A percentile compares a stretch with the other conserved stretches of the same genome.
Conservation (phyloP, 2,888 invertebrate genomes). For the Nephrotoma guestfalica region DNA sequence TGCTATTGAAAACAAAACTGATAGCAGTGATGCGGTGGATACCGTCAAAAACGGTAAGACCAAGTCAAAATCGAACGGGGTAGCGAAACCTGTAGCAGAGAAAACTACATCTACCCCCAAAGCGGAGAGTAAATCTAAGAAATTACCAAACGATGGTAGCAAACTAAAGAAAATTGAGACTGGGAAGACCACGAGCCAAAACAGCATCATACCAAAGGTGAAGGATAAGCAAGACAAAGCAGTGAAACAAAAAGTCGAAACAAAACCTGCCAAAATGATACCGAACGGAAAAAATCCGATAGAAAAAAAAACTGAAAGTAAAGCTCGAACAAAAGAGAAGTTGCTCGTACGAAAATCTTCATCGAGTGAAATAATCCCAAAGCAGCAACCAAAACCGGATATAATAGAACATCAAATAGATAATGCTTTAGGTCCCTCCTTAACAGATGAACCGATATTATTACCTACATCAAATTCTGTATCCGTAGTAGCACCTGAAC, state of each 20-base stretch:
- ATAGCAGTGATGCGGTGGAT: constrained; percentile 5
- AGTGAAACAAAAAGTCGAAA: neutral
- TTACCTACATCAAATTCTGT: neutral
- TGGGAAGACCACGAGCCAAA: neutral
- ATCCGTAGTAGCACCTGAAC: neutral
- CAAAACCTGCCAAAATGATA: neutral
- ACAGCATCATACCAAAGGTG: neutral
- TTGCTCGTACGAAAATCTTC: neutral
- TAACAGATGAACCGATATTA: neutral
- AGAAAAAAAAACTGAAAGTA: neutral
- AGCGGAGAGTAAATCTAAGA: neutral
- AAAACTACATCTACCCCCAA: neutral
- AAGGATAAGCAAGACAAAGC: neutral
- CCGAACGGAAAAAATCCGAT: neutral
- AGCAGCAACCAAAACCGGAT: neutral
- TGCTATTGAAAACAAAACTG: constrained; percentile 48
- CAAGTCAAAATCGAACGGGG: constrained; percentile 8
- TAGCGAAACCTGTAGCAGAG: constrained; percentile 7
- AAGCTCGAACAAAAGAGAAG: neutral
- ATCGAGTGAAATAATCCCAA: neutral
- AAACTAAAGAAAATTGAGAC: neutral
- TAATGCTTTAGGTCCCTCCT: neutral
- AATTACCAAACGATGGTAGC: neutral
- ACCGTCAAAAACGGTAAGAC: constrained; percentile 7
- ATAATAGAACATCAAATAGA: neutral